Evolutionary conservation across 2,113 vertebrate species (phyloP).

Genomic region (Laticauda laticaudata): DNA sequence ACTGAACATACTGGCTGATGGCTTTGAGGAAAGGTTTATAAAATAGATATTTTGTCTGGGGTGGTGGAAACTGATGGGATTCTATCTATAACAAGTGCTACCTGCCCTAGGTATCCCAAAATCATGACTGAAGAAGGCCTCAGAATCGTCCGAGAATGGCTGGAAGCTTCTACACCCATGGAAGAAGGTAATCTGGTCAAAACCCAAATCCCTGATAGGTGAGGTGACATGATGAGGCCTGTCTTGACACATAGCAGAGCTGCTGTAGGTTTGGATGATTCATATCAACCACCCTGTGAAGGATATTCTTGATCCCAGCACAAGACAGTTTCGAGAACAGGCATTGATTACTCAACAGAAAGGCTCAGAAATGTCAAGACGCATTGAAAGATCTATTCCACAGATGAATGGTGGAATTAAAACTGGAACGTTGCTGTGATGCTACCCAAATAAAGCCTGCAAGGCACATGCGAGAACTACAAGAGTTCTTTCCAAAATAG

Average conservation of each 20-base stretch:
- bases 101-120: conserved; percentile 80
- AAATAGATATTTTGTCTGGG: neutral
- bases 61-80: neutral
- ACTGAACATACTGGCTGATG: neutral
- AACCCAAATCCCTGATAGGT: neutral
- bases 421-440: neutral
- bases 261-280: neutral
- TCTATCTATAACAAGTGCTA: neutral
- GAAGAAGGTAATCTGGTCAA: conserved; percentile 73
- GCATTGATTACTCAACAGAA: neutral
- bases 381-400: neutral
- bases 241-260: neutral
- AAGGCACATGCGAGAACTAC: neutral
- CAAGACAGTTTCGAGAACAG: neutral
- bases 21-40: neutral
- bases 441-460: neutral
- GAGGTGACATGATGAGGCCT: neutral
- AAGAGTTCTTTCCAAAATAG: neutral
- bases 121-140: conserved; percentile 85
- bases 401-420: neutral
- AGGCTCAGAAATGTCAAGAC: neutral
- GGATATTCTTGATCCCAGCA: neutral
- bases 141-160: conserved; percentile 77
- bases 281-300: neutral
- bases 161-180: conserved; percentile 73